Evolutionary conservation across 2,113 vertebrate species (phyloP), one percentile per base, ranked within the genome.

Genomic region (Brachionichthys hirsutus): DNA sequence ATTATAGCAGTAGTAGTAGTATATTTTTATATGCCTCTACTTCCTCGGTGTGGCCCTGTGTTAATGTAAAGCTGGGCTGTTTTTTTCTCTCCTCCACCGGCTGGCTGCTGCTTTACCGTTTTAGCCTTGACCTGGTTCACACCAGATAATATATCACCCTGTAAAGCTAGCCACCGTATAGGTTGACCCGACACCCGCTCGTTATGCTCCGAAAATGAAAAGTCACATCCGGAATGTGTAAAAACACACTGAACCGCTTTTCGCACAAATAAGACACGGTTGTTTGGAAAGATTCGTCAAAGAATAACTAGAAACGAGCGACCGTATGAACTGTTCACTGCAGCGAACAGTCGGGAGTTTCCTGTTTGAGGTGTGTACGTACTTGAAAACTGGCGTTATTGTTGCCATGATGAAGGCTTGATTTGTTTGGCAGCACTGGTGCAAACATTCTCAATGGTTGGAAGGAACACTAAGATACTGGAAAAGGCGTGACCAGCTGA

Each of bases 201-300:
- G 78, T 90, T 84, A 65, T 70, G 56, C 43, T 82, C 67, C 82
- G 86, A 73, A 90, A 88, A 89, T 84, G 64, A 86, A 84, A 85
- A 52, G 71, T 80, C 79, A 78, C 63, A 22, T 73, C 60, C 77
- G 68, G 79, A 85, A 82, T 59, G 81, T 77, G 80, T 85, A 73
- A 64, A 70, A 69, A 65, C 56, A 61, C 19, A 12, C 13, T 52
- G n/a, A 24, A 77, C 17, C 17, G 43, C 73, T 30, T 30, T 30
- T 75, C 8, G 36, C 36, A 12, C 3, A 10, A 12, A 3, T 12
- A 38, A 3, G 12, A 38, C 6, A 12, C 36, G 12, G 12, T 24
- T 67, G 35, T 51, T 57, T 40, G 53, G 22, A 24, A 17, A 35
- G 24, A 9, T 19, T 14, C 3, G 22, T 42, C 15, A 53, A 62